Conservation (phyloP, 2,888 invertebrate genomes). For the Drosophila flavopinicola region DNA sequence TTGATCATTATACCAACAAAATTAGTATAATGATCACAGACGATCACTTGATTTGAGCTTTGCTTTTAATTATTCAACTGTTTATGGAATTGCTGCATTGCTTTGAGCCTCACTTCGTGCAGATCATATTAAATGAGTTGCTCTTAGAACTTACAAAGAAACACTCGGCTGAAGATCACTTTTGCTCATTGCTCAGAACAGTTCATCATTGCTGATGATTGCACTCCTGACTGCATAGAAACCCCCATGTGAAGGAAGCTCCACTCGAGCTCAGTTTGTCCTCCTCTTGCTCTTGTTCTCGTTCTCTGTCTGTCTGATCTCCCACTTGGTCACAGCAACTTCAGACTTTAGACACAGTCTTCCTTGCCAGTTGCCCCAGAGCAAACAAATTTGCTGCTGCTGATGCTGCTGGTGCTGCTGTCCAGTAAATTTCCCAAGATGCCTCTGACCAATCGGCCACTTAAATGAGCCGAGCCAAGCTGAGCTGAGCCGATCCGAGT, state of each 20-base stretch:
- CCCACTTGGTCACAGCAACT: slow-evolving; percentile 40
- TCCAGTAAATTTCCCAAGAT: slow-evolving; percentile 50
- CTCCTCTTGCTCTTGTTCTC: background rate
- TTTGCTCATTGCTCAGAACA: slow-evolving; percentile 26
- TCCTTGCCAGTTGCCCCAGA: slow-evolving; percentile 37
- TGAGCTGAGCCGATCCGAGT: slow-evolving; percentile 7
- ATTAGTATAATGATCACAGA: too few species aligned
- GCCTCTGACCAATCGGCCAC: slow-evolving; percentile 55
- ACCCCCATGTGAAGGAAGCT: background rate
- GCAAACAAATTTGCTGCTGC: slow-evolving; percentile 46
- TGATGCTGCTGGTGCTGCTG: slow-evolving; percentile 16
- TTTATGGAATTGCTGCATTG: background rate
- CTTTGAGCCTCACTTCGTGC: slow-evolving; percentile 12
- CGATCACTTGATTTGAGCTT: too few species aligned
- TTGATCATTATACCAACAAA: too few species aligned
- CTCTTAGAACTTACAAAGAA: slow-evolving; percentile 29
- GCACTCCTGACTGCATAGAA: slow-evolving; percentile 35
- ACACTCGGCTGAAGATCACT: slow-evolving; percentile 29
- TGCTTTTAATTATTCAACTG: background rate
- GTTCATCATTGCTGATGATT: slow-evolving; percentile 28
- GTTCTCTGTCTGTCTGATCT: background rate
- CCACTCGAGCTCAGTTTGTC: slow-evolving; percentile 10
- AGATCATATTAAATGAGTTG: slow-evolving; percentile 33
- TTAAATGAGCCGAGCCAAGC: slow-evolving; percentile 31
- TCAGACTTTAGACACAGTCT: slow-evolving; percentile 39